Percentiles rank a stretch among this genome's conserved stretches.
These are phyloP conservation scores for Psephotus haematonotus DNA, from an alignment of 2,113 vertebrate genomes.

Conservation along the genomic window DNA sequence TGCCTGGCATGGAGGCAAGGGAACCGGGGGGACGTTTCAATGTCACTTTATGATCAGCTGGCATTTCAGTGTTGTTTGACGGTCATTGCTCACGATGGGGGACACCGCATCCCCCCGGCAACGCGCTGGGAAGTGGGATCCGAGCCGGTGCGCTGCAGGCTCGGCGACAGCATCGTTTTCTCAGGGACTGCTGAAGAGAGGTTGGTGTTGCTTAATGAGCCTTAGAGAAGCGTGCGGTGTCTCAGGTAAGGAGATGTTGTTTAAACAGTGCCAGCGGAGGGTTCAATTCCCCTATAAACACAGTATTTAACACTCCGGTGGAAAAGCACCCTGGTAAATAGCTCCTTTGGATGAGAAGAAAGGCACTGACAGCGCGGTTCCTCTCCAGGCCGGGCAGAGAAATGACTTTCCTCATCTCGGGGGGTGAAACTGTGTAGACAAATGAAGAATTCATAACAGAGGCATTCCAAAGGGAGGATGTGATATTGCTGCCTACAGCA, in stretches of 20 bases:
- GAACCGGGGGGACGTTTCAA: rapidly evolving
- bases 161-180: background rate
- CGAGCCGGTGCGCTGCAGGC: rapidly evolving
- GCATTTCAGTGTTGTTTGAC: background rate
- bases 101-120: background rate
- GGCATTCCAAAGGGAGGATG: background rate
- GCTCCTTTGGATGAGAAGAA: background rate
- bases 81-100: background rate
- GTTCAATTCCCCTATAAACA: background rate
- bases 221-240: background rate
- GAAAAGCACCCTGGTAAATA: background rate
- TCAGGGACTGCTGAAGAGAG: rapidly evolving
- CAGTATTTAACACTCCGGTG: background rate
- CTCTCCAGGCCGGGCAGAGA: background rate
- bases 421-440: background rate
- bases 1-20: rapidly evolving
- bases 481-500: background rate
- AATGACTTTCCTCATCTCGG: background rate
- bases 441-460: background rate
- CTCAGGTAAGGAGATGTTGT: background rate
- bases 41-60: background rate
- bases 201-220: background rate
- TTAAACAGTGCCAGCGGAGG: background rate
- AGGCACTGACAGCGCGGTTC: background rate
- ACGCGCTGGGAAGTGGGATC: background rate